Evolutionary conservation across 2,113 vertebrate genomes (phyloP).

Genomic region (Podocnemis expansa): DNA sequence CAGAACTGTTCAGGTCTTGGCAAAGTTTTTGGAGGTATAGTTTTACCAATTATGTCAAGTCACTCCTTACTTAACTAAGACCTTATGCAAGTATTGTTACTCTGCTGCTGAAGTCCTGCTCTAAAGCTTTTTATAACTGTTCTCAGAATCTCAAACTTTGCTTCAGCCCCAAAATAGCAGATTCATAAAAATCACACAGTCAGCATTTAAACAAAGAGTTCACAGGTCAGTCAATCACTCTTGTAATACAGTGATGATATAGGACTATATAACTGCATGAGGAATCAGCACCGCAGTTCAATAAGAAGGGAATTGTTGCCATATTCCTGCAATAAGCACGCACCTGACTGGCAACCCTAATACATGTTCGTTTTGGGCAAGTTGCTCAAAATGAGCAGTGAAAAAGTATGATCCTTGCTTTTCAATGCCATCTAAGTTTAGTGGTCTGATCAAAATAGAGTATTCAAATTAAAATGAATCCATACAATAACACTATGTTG

Average conservation of each 20-base stretch:
- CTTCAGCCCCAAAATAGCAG: not conserved
- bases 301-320: not conserved
- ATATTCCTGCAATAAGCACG: not conserved
- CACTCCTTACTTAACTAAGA: not conserved
- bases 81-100: not conserved
- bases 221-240: not conserved
- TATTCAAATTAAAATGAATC: not conserved
- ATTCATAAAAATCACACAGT: not conserved
- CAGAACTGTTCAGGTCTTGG: not conserved
- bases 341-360: not conserved
- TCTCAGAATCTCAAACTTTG: not conserved
- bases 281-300: not conserved
- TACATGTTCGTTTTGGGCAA: not conserved
- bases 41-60: not conserved
- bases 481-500: not conserved
- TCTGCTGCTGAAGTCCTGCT: not conserved
- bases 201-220: not conserved
- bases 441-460: not conserved
- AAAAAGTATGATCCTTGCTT: not conserved
- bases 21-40: not conserved
- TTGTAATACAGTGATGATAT: not conserved
- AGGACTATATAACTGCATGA: not conserved
- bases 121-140: not conserved
- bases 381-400: not conserved
- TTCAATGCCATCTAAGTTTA: not conserved